A percentile compares a stretch with the other conserved stretches of the same genome.
These are phyloP conservation scores for Cosmia pyralina DNA, from an alignment of 2,888 invertebrate genomes.

Conservation along the genomic window DNA sequence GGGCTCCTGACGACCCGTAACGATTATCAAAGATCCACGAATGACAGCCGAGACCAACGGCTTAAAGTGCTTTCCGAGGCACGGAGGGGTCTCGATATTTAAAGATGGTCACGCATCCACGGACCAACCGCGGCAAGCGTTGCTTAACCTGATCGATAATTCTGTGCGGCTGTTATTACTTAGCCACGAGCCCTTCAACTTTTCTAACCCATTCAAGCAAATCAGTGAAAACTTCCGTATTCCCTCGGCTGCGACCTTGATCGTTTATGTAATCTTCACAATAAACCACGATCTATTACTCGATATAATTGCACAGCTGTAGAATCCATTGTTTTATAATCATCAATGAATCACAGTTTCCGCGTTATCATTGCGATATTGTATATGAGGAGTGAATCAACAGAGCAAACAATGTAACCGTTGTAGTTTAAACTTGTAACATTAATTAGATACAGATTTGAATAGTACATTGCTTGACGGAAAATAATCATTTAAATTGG, in stretches of 20 bases:
- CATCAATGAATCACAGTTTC: conserved; percentile 52
- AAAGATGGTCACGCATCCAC: too few relatives aligned
- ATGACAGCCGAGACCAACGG: too few relatives aligned
- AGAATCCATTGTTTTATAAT: conserved; percentile 50
- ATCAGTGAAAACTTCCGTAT: neutral
- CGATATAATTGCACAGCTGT: conserved; percentile 23
- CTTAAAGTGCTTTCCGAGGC: too few relatives aligned
- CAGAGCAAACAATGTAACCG: conserved; percentile 36
- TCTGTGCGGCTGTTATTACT: too few relatives aligned
- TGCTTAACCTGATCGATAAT: too few relatives aligned
- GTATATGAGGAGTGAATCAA: conserved; percentile 45
- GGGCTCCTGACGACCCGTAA: too few relatives aligned
- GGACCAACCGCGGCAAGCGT: too few relatives aligned
- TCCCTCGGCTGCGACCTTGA: conserved; percentile 17
- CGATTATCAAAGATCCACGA: too few relatives aligned
- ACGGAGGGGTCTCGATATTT: too few relatives aligned
- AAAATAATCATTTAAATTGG: neutral
- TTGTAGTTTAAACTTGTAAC: conserved; percentile 16
- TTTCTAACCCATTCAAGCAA: neutral
- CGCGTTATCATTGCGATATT: conserved; percentile 40
- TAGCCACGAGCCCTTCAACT: too few relatives aligned
- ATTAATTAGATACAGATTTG: conserved; percentile 11
- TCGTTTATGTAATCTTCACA: conserved; percentile 21
- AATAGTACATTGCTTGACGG: neutral
- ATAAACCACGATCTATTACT: conserved; percentile 39